A percentile compares a stretch with the other conserved stretches of the same genome.
These are phyloP conservation scores for Haemorhous mexicanus DNA, from an alignment of 2,113 vertebrate genomes.

Conservation along the genomic window DNA sequence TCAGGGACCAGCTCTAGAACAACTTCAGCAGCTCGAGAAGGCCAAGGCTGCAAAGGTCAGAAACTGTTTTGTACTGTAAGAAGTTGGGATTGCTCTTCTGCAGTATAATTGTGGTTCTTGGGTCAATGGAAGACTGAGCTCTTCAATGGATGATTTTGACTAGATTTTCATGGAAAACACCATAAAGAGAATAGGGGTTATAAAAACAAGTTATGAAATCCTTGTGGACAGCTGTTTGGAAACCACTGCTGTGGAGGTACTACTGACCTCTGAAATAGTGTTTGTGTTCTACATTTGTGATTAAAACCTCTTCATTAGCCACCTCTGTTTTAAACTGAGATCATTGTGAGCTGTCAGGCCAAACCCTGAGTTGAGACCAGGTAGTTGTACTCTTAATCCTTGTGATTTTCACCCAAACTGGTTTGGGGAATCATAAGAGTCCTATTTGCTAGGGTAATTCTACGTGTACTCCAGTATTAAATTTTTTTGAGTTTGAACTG, in stretches of 20 bases:
- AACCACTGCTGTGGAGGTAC: background rate
- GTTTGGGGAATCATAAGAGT: background rate
- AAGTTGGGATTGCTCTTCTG: slow-evolving; percentile 7
- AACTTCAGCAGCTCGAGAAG: slow-evolving; percentile 96
- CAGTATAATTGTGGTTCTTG: background rate
- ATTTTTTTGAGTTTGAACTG: background rate
- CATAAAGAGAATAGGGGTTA: background rate
- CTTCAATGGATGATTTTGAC: background rate
- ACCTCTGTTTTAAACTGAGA: background rate
- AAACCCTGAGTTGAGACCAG: background rate
- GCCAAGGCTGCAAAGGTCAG: slow-evolving; percentile 87
- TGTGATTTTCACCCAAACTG: background rate
- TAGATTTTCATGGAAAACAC: background rate
- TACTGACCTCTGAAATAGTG: background rate
- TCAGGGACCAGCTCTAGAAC: slow-evolving; percentile 89
- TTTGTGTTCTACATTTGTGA: background rate
- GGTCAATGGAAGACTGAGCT: background rate
- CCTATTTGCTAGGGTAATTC: background rate
- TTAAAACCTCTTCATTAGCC: background rate
- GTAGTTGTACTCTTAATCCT: background rate
- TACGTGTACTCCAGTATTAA: background rate
- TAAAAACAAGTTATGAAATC: background rate
- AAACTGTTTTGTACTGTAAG: slow-evolving; percentile 2
- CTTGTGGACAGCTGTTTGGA: background rate
- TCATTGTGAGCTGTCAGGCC: background rate